Conservation (phyloP, 2,888 invertebrate genomes). For the Cheilosia grossa region DNA sequence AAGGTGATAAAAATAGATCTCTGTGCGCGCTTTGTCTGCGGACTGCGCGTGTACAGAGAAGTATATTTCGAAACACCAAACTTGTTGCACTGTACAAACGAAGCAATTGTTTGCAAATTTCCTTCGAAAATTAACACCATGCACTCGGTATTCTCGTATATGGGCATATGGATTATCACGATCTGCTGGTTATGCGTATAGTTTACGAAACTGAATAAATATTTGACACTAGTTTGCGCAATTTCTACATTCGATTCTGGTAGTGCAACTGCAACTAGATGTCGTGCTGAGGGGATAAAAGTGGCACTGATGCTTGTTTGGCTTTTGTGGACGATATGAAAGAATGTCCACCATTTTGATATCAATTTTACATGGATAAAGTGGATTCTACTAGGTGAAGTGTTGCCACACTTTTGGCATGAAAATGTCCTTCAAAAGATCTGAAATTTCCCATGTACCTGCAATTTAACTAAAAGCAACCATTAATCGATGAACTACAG, state of each 20-base stretch:
- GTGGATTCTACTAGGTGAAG: no score
- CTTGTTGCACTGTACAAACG: neutral
- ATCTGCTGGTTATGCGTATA: conserved; percentile 5
- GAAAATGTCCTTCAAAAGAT: no score
- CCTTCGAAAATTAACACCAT: conserved; percentile 11
- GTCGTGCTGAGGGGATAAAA: neutral
- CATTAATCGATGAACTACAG: no score
- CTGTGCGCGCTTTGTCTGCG: neutral
- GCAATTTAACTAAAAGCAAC: no score
- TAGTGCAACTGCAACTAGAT: neutral
- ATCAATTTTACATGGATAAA: no score
- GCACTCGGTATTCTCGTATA: neutral
- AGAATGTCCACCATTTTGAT: no score
- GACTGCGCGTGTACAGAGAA: neutral
- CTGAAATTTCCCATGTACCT: no score
- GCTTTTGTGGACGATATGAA: no score
- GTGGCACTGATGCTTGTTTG: no score
- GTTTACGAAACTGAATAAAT: conserved; percentile 12
- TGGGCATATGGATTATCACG: conserved; percentile 10
- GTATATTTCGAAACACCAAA: conserved; percentile 10
- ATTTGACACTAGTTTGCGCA: neutral
- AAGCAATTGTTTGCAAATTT: conserved; percentile 39
- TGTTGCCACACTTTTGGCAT: no score
- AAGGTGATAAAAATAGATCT: conserved; percentile 14
- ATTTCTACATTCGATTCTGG: neutral